These are phyloP conservation scores for Chionis minor DNA, from an alignment of 2,113 vertebrate species.

Conservation along the genomic window DNA sequence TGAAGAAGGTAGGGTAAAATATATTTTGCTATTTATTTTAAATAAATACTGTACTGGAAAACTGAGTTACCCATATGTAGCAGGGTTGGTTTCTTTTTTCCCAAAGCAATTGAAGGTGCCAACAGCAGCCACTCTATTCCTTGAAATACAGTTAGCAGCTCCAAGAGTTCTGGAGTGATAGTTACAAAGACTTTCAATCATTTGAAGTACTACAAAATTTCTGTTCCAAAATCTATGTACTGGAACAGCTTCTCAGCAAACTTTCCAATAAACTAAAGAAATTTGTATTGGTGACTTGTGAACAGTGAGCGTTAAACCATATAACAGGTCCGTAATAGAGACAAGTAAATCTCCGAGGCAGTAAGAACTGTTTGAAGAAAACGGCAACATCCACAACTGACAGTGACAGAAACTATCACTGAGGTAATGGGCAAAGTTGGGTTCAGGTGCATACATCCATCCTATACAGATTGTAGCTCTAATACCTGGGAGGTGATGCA, in stretches of 20 bases:
- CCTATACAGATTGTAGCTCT: background rate
- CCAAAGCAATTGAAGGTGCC: background rate
- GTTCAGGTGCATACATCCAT: background rate
- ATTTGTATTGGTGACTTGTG: fast-evolving
- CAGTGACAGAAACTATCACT: background rate
- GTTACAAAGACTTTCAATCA: background rate
- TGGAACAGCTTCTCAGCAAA: background rate
- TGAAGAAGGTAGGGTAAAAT: background rate
- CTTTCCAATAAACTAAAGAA: background rate
- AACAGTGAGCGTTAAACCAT: background rate
- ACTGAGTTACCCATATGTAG: background rate
- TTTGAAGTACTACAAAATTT: background rate
- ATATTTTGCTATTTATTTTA: background rate
- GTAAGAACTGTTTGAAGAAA: background rate
- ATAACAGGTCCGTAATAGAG: background rate
- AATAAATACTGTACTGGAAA: background rate
- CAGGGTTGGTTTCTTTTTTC: background rate
- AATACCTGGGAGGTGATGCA: background rate
- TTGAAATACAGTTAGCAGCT: background rate
- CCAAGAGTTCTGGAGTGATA: background rate
- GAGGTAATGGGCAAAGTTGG: background rate
- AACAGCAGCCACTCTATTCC: background rate
- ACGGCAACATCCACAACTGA: background rate
- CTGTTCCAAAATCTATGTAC: background rate
- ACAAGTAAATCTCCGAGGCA: background rate